These are phyloP conservation scores for Macaria notata DNA, from an alignment of 2,888 invertebrate genomes.

Conservation along the genomic window DNA sequence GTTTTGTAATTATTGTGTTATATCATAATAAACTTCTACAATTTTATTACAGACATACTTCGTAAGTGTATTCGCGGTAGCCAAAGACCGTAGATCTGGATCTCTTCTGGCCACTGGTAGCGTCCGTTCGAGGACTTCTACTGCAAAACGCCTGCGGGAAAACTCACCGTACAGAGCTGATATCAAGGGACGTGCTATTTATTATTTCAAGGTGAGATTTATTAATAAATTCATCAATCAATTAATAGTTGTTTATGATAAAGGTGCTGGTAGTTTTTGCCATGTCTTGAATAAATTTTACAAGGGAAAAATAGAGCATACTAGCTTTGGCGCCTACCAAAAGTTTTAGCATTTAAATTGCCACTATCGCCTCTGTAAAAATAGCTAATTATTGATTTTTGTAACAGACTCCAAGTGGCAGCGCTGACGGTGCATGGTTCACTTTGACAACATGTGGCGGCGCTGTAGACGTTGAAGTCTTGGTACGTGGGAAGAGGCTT, in stretches of 20 bases:
- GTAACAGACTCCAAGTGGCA: constrained; percentile 52
- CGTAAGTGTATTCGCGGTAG: constrained; percentile 68
- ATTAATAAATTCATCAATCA: too few species aligned
- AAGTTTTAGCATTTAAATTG: too few species aligned
- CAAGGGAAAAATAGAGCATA: too few species aligned
- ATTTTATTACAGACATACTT: constrained; percentile 58
- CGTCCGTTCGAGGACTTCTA: constrained; percentile 62
- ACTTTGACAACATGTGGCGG: constrained; percentile 66
- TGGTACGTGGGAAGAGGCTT: constrained; percentile 62
- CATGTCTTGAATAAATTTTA: too few species aligned
- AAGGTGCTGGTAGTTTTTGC: too few species aligned
- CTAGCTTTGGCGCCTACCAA: too few species aligned
- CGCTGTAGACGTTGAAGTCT: constrained; percentile 66
- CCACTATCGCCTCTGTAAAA: too few species aligned
- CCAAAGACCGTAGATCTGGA: constrained; percentile 62
- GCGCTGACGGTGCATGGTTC: constrained; percentile 65
- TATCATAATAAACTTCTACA: too few species aligned
- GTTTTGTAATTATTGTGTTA: too few species aligned
- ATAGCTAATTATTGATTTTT: neutral
- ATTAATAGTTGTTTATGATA: too few species aligned
- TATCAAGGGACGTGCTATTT: constrained; percentile 59
- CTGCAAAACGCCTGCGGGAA: constrained; percentile 65
- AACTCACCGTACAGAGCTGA: constrained; percentile 59
- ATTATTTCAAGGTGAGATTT: constrained; percentile 66
- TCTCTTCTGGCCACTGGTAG: constrained; percentile 60